Conservation (phyloP, 2,113 vertebrate genomes). For the Macrotis lagotis region DNA sequence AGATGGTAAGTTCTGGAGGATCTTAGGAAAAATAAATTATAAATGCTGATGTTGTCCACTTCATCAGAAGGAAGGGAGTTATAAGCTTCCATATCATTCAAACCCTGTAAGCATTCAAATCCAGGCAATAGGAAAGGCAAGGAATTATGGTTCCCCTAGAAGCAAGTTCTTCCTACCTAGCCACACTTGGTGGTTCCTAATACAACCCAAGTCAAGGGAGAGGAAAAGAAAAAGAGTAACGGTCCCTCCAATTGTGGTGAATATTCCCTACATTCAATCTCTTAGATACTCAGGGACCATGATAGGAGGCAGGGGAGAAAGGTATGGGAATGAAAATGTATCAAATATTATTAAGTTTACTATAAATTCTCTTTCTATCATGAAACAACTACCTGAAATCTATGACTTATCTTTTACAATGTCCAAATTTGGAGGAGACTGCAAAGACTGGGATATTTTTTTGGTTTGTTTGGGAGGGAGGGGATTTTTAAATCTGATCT, state of each 20-base stretch:
- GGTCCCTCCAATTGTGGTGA: background rate
- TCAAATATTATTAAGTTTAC: background rate
- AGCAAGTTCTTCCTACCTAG: background rate
- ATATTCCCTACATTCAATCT: background rate
- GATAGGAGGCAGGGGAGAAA: background rate
- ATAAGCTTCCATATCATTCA: background rate
- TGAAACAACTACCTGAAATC: background rate
- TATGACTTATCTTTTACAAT: background rate
- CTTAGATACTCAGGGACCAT: background rate
- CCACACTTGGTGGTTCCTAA: background rate
- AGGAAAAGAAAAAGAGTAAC: background rate
- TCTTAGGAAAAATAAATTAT: background rate
- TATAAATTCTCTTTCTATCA: background rate
- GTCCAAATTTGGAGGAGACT: background rate
- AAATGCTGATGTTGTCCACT: background rate
- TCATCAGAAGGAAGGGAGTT: background rate
- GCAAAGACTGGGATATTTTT: background rate
- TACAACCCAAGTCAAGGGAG: background rate
- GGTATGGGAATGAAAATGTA: background rate
- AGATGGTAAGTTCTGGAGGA: background rate
- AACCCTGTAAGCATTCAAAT: background rate
- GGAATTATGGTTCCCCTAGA: background rate
- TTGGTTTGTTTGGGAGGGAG: background rate
- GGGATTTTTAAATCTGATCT: background rate
- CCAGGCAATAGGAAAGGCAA: background rate